Conservation (phyloP, 2,797 vertebrate genomes). For the Nothura maculosa region DNA sequence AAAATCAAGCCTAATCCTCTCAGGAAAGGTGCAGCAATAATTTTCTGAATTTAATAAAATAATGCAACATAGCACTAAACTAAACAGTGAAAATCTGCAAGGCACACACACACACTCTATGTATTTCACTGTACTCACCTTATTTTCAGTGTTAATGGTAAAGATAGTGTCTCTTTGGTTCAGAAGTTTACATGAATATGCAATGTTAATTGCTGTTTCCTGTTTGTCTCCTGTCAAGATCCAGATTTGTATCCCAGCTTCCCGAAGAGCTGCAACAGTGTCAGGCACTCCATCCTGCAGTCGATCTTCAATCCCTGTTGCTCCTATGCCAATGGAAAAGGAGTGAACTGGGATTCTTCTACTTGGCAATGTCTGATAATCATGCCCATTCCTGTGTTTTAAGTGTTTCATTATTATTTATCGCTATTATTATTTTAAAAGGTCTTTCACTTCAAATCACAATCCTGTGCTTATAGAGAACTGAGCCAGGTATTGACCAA, state of each 20-base stretch:
- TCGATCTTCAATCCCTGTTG: slow-evolving; percentile 95
- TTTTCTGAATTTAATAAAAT: neutral
- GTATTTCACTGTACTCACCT: slow-evolving; percentile 77
- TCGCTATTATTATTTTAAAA: too few species aligned
- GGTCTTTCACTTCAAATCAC: neutral
- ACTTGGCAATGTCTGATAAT: neutral
- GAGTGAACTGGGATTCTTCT: neutral
- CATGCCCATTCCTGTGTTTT: too few species aligned
- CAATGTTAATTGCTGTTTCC: slow-evolving; percentile 96
- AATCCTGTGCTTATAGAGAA: neutral
- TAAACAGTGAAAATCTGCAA: neutral
- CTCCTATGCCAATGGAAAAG: slow-evolving; percentile 82
- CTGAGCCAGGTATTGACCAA: neutral
- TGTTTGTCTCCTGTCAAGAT: slow-evolving; percentile 96
- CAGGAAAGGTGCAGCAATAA: neutral
- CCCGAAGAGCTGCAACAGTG: slow-evolving; percentile 88
- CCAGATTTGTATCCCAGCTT: slow-evolving; percentile 94
- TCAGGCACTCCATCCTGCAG: slow-evolving; percentile 94
- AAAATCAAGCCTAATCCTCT: slow-evolving; percentile 3
- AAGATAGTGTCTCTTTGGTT: slow-evolving; percentile 91
- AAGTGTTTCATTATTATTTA: too few species aligned
- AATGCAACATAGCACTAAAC: neutral
- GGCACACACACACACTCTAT: neutral
- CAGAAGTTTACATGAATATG: slow-evolving; percentile 93
- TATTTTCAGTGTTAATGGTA: slow-evolving; percentile 91